Base-by-base conservation (phyloP, 2,113 vertebrate genomes). In the Reinhardtius hippoglossoides region DNA sequence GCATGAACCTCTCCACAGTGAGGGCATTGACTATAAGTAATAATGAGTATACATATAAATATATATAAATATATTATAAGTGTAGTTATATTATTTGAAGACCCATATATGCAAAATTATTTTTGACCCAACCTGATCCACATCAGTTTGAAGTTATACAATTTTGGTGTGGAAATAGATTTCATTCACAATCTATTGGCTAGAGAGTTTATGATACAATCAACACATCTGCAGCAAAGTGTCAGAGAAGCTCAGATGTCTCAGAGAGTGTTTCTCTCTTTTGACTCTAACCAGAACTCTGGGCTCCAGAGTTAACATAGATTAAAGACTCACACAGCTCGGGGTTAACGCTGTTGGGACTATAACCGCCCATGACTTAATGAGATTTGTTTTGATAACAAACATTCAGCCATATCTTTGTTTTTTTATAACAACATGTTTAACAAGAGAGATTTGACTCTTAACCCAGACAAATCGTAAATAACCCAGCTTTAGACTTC, bases 251-350 rank as follows among this genome's bases (percentile, higher is more conserved):
- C 58, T 64, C 20, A 31, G 42, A 40, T 31, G 14, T 66, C 2
- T 74, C 46, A 15, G 61, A 67, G 48, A 26, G 59, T 63, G 59
- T 20, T 20, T 31, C 52, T 8, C 44, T 37, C 44, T 55, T 63
- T 62, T 27, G 50, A 73, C 44, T 76, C 31, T 21, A 37, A 59
- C 13, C 15, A 46, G 14, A 64, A 63, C 27, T 27, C 16, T 69
- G 64, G 21, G 24, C 42, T 50, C 46, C 52, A 21, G 52, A 54
- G 15, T 50, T 50, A 50, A 48, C 14, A 5, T 15, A 48, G 46
- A 48, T 48, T 21, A 54, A 54, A 54, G 6, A 9, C 10, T 54
- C 52, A 9, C 52, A 54, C 9, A 9, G 0, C 12, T 14, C 54
- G 1, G 54, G 21, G 54, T 24, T 24, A 10, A 56, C 54, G 7